Percentiles rank a stretch among this genome's conserved stretches.
phyloP scores from a whole-genome alignment of 1,140 invertebrate genomes.

The Chelonus insularis region DNA sequence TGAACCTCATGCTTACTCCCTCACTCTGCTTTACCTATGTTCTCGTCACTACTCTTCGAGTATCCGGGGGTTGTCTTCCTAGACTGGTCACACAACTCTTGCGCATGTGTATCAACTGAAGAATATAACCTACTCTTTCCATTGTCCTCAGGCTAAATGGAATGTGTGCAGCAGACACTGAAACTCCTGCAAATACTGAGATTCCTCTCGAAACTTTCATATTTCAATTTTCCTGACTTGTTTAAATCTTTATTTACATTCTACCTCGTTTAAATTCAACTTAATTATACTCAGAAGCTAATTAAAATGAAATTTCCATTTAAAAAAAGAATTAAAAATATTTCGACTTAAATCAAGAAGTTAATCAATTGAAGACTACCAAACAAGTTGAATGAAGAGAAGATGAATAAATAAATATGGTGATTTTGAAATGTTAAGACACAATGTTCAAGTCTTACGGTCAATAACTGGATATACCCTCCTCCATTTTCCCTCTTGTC shows the following conservation, averaged over 20 bases:
- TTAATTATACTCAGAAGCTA: background rate
- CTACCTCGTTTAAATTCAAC: background rate
- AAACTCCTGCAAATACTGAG: background rate
- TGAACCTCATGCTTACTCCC: background rate
- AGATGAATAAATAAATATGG: background rate
- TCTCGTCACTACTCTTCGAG: background rate
- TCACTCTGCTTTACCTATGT: background rate
- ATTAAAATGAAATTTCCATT: background rate
- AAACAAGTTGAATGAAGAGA: background rate
- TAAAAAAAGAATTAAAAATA: background rate
- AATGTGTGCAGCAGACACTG: slow-evolving; percentile 4
- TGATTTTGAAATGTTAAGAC: slow-evolving; percentile 17
- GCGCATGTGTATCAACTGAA: slow-evolving; percentile 13
- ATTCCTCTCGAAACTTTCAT: slow-evolving; percentile 2
- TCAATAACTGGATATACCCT: slow-evolving; percentile 56
- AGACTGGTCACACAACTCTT: background rate
- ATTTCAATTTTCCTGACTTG: background rate
- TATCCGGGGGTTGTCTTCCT: slow-evolving; percentile 5
- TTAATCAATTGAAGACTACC: no score
- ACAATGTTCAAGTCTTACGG: slow-evolving; percentile 33
- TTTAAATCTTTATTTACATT: background rate
- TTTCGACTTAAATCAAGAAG: no score
- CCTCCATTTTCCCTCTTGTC: slow-evolving; percentile 10
- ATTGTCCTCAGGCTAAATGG: slow-evolving; percentile 28
- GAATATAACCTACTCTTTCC: slow-evolving; percentile 2